Conservation (phyloP, 2,113 vertebrate species). For the Ctenodactylus gundi region DNA sequence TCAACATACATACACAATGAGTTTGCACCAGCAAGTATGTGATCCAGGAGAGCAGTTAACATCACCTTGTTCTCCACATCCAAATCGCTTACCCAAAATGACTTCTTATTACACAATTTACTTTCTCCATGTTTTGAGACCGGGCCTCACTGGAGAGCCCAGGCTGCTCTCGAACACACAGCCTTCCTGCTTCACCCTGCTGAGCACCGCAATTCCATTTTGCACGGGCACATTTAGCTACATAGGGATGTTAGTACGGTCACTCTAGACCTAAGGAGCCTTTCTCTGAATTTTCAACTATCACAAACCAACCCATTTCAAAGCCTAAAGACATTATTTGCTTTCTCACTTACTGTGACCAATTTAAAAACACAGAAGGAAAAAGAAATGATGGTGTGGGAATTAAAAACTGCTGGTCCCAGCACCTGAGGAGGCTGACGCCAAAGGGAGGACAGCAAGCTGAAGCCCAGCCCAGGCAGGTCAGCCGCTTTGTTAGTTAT, state of each 20-base stretch:
- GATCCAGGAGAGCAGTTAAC: background rate
- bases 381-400: background rate
- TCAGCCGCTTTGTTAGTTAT: too few species aligned
- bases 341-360: too few species aligned
- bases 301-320: constrained; percentile 21
- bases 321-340: too few species aligned
- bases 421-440: background rate
- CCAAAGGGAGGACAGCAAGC: background rate
- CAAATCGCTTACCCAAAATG: background rate
- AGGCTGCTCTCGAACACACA: background rate
- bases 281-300: background rate
- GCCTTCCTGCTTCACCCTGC: background rate
- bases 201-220: background rate
- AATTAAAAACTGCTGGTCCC: background rate
- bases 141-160: background rate
- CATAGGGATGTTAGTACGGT: background rate
- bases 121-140: background rate
- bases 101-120: background rate
- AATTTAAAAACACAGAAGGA: background rate
- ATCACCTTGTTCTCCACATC: background rate
- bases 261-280: background rate
- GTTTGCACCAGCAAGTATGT: background rate
- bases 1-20: background rate
- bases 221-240: background rate
- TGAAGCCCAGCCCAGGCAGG: background rate